Percentiles rank a stretch among this genome's conserved stretches.
phyloP scores from a whole-genome alignment of 2,113 vertebrate genomes.

The Nothocercus nigrocapillus region DNA sequence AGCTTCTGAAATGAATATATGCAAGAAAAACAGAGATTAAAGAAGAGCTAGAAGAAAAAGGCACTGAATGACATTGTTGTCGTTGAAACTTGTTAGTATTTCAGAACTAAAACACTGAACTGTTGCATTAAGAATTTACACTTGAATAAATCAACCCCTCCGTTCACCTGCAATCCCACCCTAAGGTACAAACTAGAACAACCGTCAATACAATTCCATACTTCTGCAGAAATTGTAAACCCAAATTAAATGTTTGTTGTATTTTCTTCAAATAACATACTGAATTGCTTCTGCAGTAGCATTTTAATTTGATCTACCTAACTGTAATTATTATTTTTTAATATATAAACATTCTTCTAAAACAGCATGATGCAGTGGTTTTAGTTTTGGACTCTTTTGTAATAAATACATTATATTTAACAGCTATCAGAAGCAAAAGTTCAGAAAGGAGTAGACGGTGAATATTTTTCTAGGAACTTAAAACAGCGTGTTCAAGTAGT shows the following conservation, averaged over 20 bases:
- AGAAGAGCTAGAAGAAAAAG: background rate
- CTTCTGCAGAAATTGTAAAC: background rate
- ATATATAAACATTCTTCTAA: background rate
- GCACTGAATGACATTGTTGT: background rate
- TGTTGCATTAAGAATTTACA: background rate
- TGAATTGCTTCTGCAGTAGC: background rate
- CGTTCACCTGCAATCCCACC: background rate
- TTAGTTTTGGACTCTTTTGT: background rate
- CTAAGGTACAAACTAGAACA: background rate
- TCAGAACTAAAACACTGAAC: background rate
- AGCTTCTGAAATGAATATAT: background rate
- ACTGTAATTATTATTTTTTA: background rate
- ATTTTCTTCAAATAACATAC: background rate
- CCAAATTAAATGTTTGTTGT: background rate
- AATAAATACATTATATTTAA: background rate
- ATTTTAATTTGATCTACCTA: background rate
- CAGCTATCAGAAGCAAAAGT: background rate
- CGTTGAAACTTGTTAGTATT: background rate
- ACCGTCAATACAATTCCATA: background rate
- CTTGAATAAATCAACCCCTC: accelerated
- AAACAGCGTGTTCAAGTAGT: background rate
- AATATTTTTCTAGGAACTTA: background rate
- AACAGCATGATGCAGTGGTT: background rate
- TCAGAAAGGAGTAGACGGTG: background rate
- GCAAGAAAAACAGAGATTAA: accelerated